Percentiles rank a stretch among this genome's conserved stretches.
phyloP scores from a whole-genome alignment of 2,113 vertebrate genomes.

The Holacanthus passer region DNA sequence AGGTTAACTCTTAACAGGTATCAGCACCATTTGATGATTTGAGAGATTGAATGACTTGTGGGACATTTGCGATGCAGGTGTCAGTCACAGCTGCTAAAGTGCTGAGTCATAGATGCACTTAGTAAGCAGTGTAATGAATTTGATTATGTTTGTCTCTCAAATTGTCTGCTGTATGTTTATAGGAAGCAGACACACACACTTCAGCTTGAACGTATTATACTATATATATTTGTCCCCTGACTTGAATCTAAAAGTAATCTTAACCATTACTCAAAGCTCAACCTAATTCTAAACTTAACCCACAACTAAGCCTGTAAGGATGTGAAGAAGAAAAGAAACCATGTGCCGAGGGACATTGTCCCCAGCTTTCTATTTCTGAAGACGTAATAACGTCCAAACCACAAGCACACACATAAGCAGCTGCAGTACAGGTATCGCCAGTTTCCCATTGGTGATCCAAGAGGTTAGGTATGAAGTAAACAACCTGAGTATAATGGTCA shows the following conservation, averaged over 20 bases:
- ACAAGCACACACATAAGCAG: not conserved
- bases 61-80: not conserved
- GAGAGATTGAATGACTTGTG: not conserved
- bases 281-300: not conserved
- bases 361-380: not conserved
- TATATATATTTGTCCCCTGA: not conserved
- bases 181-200: not conserved
- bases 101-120: not conserved
- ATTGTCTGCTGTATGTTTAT: not conserved
- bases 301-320: not conserved
- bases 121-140: not conserved
- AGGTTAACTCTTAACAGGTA: too few relatives aligned
- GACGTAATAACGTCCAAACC: not conserved
- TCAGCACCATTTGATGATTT: too few relatives aligned
- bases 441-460: not conserved
- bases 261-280: not conserved
- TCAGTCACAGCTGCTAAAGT: not conserved
- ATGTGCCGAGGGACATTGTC: not conserved
- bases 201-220: too few relatives aligned
- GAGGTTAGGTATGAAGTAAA: not conserved
- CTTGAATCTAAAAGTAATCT: not conserved
- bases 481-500: not conserved
- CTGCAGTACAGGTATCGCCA: constrained; percentile 18
- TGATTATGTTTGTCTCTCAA: too few relatives aligned
- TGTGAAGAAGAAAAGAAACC: not conserved